Base-by-base conservation (phyloP, 2,888 invertebrate species). In the Trachelus tabidus region DNA sequence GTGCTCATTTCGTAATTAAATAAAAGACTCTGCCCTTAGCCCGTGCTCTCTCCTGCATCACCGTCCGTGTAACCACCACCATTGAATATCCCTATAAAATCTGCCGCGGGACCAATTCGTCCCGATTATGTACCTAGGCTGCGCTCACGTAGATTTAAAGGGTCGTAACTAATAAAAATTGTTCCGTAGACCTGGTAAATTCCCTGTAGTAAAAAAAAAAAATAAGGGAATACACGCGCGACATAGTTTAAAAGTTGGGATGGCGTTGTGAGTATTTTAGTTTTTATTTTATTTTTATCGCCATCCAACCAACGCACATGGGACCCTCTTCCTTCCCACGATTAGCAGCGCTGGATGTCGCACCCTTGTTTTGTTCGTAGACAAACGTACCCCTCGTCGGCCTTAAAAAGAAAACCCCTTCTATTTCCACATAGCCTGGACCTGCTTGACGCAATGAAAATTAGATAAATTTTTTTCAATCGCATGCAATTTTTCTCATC, bases 1-100 rank as follows among this genome's bases (percentile, higher is more conserved):
- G 78, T 78, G 76, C 78, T 75, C 78, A 76, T 75, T 34, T 33
- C 31, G 30, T 73, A 68, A 77, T 77, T 78, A 73, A 78, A 78
- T 78, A 68, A 68, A 73, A 75, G 40, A 40, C 56, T 34, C 34
- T 75, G 11, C 69, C n/a, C 12, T 33, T 31, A 30, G 37, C 11
- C 30, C 1, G 56, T 2, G 40, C 11, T 74, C 4, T 23, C 23
- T 23, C 56, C 23, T 6, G 40, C 56, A 56, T 23, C 23, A 23
- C 9, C 9, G 37, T 56, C 31, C 12, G 34, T 68, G 68, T 73
- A 76, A 35, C 73, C 40, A 4, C 6, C 12, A 1, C 23, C 56
- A 23, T 56, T 23, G 56, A 56, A 56, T 56, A 23, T 56, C 56
- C 23, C 56, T 56, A 23, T 56, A 56, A 56, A 56, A 56, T 56